These are phyloP conservation scores for Eristalinus sepulchralis DNA, from an alignment of 2,888 invertebrate species.

Conservation along the genomic window DNA sequence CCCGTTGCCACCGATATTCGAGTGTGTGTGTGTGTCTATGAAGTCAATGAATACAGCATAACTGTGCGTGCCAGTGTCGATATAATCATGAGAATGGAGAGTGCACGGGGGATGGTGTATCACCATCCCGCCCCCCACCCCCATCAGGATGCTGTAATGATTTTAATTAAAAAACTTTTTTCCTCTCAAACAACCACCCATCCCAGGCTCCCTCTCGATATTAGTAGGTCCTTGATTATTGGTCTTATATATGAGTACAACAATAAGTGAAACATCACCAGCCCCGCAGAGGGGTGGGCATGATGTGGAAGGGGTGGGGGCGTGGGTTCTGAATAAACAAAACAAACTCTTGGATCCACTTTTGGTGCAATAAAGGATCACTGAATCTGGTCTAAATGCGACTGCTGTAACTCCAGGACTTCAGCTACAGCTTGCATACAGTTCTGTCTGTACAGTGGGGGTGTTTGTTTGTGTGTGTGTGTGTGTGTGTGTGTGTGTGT, in stretches of 20 bases:
- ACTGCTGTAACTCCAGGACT: slow-evolving; percentile 15
- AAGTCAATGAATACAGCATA: not conserved
- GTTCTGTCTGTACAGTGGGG: no score
- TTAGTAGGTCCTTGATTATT: slow-evolving; percentile 16
- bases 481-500: not conserved
- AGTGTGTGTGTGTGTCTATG: not conserved
- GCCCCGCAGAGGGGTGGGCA: not conserved
- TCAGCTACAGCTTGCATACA: slow-evolving; percentile 3
- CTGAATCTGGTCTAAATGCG: slow-evolving; percentile 31
- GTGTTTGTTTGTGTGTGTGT: not conserved
- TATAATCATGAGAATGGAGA: slow-evolving; percentile 27
- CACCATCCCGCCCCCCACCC: not conserved
- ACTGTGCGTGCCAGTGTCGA: slow-evolving; percentile 19
- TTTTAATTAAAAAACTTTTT: slow-evolving; percentile 70
- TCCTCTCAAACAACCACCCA: not conserved
- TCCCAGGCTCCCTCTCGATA: not conserved
- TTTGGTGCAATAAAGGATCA: slow-evolving; percentile 39
- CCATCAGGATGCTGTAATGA: slow-evolving; percentile 37
- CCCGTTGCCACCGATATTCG: not conserved
- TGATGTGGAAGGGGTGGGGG: not conserved
- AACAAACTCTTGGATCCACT: slow-evolving; percentile 23
- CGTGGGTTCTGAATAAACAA: not conserved
- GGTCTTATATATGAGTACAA: slow-evolving; percentile 27
- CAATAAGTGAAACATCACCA: slow-evolving; percentile 29
- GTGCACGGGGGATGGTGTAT: not conserved